Evolutionary conservation across 2,888 invertebrate genomes (phyloP).

Genomic region (Drosophila cognata): DNA sequence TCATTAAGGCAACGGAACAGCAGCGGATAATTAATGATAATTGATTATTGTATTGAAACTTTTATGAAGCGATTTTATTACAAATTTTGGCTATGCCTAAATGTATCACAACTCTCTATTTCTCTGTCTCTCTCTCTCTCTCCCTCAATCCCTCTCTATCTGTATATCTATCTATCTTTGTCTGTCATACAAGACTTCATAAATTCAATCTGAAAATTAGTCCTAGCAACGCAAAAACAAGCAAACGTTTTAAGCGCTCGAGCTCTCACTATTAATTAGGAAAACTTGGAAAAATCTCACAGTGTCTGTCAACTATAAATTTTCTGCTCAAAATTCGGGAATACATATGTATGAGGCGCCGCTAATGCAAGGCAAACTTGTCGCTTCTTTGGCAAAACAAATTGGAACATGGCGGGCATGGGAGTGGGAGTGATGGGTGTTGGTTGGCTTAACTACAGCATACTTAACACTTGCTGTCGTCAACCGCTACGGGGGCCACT

Average conservation of each 20-base stretch:
- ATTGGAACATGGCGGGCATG: constrained; percentile 36
- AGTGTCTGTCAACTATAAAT: constrained; percentile 27
- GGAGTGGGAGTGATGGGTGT: neutral
- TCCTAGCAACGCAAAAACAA: constrained; percentile 18
- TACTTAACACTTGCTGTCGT: constrained; percentile 58
- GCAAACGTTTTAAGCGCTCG: constrained; percentile 10
- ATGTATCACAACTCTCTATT: neutral
- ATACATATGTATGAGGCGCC: constrained; percentile 22
- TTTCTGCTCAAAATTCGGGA: constrained; percentile 17
- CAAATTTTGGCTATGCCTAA: neutral
- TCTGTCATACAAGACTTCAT: too few relatives aligned
- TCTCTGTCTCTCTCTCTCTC: neutral
- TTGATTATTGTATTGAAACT: constrained; percentile 1
- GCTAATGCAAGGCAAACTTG: constrained; percentile 34
- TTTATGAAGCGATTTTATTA: neutral
- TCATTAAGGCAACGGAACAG: neutral
- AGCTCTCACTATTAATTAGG: constrained; percentile 35
- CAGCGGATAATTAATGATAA: neutral
- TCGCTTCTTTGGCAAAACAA: constrained; percentile 40
- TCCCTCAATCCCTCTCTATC: neutral
- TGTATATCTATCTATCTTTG: too few relatives aligned
- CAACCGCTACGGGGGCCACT: constrained; percentile 58
- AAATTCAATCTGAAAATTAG: constrained; percentile 11
- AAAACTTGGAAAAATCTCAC: constrained; percentile 18
- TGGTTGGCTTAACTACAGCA: constrained; percentile 38